Evolutionary conservation across 1,140 invertebrate genomes (phyloP).

Genomic region (Thereuonema tuberculata): DNA sequence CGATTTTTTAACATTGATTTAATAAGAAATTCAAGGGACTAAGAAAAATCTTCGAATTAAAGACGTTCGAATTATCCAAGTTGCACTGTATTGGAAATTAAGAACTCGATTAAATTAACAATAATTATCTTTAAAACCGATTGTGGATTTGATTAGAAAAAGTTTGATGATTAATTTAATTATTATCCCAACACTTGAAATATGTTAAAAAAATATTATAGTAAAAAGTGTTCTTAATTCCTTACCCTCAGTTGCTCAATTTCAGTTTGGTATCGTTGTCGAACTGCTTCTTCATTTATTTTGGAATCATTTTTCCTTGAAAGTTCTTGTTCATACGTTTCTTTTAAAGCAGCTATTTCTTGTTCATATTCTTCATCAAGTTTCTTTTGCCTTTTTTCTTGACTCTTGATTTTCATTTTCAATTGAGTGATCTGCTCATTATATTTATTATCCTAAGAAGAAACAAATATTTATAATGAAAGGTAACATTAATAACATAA

Average conservation of each 20-base stretch:
- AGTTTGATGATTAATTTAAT: too few species aligned
- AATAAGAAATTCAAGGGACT: too few species aligned
- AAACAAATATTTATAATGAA: neutral
- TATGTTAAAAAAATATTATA: neutral
- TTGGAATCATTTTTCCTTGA: constrained; percentile 12
- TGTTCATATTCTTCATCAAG: constrained; percentile 3
- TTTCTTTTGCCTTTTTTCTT: neutral
- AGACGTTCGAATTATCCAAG: too few species aligned
- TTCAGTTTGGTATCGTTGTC: constrained; percentile 64
- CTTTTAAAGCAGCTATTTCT: constrained; percentile 17
- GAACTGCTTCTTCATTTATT: constrained; percentile 49
- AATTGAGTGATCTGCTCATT: neutral
- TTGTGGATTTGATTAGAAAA: too few species aligned
- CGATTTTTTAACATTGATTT: too few species aligned
- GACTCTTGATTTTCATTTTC: neutral
- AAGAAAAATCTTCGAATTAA: too few species aligned
- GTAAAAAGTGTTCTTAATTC: too few species aligned
- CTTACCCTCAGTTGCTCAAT: constrained; percentile 64
- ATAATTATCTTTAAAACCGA: too few species aligned
- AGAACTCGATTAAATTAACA: too few species aligned
- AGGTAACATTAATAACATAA: too few species aligned
- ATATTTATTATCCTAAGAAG: neutral
- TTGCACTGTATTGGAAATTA: too few species aligned
- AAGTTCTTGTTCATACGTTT: constrained; percentile 18
- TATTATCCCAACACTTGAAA: too few species aligned